Evolutionary conservation across 2,113 vertebrate genomes (phyloP).

Genomic region (Hemibagrus wyckioides): DNA sequence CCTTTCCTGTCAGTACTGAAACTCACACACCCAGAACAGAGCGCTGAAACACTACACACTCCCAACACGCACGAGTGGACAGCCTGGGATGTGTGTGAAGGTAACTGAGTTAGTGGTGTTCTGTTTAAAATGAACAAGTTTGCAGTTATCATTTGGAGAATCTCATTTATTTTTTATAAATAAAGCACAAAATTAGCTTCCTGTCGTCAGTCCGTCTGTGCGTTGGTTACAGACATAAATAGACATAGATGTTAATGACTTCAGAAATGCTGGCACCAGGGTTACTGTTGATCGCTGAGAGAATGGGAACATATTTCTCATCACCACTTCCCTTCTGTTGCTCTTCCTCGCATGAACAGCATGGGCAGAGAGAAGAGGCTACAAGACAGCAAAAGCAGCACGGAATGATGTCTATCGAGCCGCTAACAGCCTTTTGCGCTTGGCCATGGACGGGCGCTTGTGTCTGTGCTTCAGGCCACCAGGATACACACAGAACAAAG

Average conservation of each 20-base stretch:
- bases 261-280: not conserved
- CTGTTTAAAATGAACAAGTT: not conserved
- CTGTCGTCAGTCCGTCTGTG: not conserved
- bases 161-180: not conserved
- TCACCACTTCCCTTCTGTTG: not conserved
- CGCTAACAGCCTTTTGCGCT: slow-evolving; percentile 85
- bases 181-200: not conserved
- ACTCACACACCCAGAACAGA: slow-evolving; percentile 74
- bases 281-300: not conserved
- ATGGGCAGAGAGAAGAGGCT: slow-evolving; percentile 89
- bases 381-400: slow-evolving; percentile 86
- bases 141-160: not conserved
- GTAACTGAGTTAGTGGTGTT: slow-evolving; percentile 59
- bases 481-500: slow-evolving; percentile 80
- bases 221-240: not conserved
- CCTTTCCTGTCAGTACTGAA: slow-evolving; percentile 77
- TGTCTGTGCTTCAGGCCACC: slow-evolving; percentile 83
- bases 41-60: slow-evolving; percentile 37
- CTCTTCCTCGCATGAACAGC: slow-evolving; percentile 63
- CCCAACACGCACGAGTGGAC: slow-evolving; percentile 71
- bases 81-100: slow-evolving; percentile 93
- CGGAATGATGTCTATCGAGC: slow-evolving; percentile 86
- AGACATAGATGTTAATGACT: not conserved
- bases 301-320: not conserved
- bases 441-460: slow-evolving; percentile 84